Evolutionary conservation across 2,797 vertebrate genomes (phyloP), one percentile per base, ranked within the genome.

Genomic region (Staurois parvus): DNA sequence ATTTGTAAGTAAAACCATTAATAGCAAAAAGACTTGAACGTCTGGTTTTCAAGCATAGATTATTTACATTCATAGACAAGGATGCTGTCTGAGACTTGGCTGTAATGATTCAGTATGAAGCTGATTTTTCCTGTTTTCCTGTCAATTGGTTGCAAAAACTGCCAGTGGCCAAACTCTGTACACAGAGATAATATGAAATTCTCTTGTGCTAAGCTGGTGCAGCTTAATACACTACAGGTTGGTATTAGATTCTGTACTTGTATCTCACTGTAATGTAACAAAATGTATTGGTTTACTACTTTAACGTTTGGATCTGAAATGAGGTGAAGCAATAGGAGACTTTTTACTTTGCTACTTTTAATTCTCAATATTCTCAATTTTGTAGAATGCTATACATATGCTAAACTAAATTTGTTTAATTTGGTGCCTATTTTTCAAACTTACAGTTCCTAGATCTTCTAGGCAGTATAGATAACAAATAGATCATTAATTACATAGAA

Each of bases 71-170:
- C 42, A 13, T 48, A 26, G 37, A 68, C 32, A 29, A 42, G 7
- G n/a, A 64, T 24, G n/a, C 40, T 79, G 37, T 68, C 64, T 32
- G 19, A 45, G 64, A 24, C 34, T 67, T 17, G 62, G 34, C 76
- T 68, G 37, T 64, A 79, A 67, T 68, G 62, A 67, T 79, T 64
- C 26, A 30, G 62, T 45, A 34, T 42, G 59, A 9, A 78, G 64
- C 37, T 21, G 19, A 48, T 37, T 68, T 48, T 66, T 12, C 19
- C 59, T 79, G 64, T 79, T 79, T 79, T 68, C 64, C 76, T 68
- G 64, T 79, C n/a, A 79, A 79, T n/a, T 79, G 76, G 30, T n/a
- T 79, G 62, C n/a, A 21, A 26, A 79, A 79, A 45, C 9, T 30
- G 76, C 76, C 76, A 28, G 37, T 21, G 62, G 76, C 76, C 68